Evolutionary conservation across 2,113 vertebrate genomes (phyloP).

Genomic region (Glaucidium brasilianum): DNA sequence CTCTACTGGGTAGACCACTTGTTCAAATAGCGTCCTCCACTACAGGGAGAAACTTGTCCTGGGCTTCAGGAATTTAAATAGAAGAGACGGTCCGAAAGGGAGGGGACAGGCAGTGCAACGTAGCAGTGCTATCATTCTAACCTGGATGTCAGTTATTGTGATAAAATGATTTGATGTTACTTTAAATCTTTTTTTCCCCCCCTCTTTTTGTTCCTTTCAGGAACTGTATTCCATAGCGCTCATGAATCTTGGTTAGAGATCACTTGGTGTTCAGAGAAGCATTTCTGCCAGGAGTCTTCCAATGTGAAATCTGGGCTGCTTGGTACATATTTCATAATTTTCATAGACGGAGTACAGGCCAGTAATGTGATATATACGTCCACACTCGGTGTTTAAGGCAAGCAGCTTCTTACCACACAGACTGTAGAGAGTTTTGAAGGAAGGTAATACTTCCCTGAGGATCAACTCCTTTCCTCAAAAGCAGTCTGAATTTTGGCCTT

Average conservation of each 20-base stretch:
- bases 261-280: neutral
- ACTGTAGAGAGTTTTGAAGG: neutral
- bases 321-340: neutral
- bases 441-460: neutral
- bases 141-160: neutral
- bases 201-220: neutral
- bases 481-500: neutral
- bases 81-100: neutral
- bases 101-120: neutral
- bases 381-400: neutral
- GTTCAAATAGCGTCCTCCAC: neutral
- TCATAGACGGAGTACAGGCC: neutral
- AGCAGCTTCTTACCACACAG: neutral
- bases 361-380: neutral
- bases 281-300: neutral
- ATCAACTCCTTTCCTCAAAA: neutral
- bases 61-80: neutral
- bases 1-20: neutral
- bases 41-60: neutral
- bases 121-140: neutral
- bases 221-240: neutral
- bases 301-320: neutral
- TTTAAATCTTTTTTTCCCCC: neutral
- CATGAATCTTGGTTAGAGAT: neutral
- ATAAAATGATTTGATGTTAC: neutral